Evolutionary conservation across 2,113 vertebrate species (phyloP).

Genomic region (Xyrauchen texanus): DNA sequence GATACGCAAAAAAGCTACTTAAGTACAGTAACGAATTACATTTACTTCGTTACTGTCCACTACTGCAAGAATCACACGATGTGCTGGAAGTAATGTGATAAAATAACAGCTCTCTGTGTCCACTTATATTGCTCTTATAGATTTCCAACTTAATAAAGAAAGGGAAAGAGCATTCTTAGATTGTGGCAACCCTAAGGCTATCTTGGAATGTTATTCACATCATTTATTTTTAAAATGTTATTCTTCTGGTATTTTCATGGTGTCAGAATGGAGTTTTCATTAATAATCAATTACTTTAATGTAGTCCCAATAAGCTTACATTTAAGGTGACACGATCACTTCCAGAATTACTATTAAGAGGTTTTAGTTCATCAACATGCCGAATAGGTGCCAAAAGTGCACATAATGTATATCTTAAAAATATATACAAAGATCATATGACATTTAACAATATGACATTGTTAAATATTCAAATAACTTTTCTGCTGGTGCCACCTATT

Average conservation of each 20-base stretch:
- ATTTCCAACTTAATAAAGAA: slow-evolving; percentile 54
- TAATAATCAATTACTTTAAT: not conserved
- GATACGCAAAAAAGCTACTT: too few species aligned
- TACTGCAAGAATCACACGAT: slow-evolving; percentile 39
- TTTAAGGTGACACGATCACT: not conserved
- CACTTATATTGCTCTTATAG: slow-evolving; percentile 46
- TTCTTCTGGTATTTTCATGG: slow-evolving; percentile 11
- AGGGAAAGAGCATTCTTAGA: slow-evolving; percentile 22
- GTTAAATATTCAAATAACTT: too few species aligned
- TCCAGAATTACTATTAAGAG: too few species aligned
- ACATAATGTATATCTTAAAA: too few species aligned
- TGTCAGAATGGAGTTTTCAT: not conserved
- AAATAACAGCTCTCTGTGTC: slow-evolving; percentile 44
- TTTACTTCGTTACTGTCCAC: too few species aligned
- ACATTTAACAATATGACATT: too few species aligned
- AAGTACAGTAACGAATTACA: too few species aligned
- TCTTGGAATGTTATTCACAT: slow-evolving; percentile 31
- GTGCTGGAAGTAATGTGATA: slow-evolving; percentile 52
- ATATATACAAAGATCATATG: too few species aligned
- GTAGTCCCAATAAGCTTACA: not conserved
- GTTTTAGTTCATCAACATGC: too few species aligned
- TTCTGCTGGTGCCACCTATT: too few species aligned
- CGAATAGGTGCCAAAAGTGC: too few species aligned
- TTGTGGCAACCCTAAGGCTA: slow-evolving; percentile 35
- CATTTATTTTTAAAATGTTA: slow-evolving; percentile 24